Evolutionary conservation across 2,888 invertebrate genomes (phyloP), one percentile per base, ranked within the genome.

Genomic region (Macaria liturata): DNA sequence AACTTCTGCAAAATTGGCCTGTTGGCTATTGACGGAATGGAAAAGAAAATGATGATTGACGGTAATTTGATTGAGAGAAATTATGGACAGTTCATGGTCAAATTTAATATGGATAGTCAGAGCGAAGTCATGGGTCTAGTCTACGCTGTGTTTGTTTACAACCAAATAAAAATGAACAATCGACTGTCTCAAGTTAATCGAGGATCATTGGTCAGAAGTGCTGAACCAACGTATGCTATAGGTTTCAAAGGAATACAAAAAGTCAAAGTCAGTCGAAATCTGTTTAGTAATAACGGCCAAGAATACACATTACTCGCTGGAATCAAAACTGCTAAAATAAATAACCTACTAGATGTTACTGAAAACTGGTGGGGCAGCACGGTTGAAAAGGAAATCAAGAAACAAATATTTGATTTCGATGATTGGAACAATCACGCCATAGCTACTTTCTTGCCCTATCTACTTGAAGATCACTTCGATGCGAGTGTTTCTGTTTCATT

Each of bases 361-460:
- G 96, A 97, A 81, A 99, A 99, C 82, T 99, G 98, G 97, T 99
- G 99, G 99, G 99, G 99, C 8, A 95, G 95, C 3, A 89, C 91
- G 0, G 93, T 95, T 54, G 95, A 96, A 52, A 89, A 87, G 4
- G 93, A 93, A 55, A 99, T 99, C 54, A 94, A 95, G 69, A 93
- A 94, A 51, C 94, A 95, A 76, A 98, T 99, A 73, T 99, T 99
- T 80, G 99, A 99, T 86, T 99, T 99, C 84, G 98, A 99, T 81
- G 99, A 99, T 81, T 99, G 99, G 99, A 99, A 99, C 81, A 97
- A 98, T 83, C 98, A 98, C 81, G 98, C 98, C 0, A 94, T 98
- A 52, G 99, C 98, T 0, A 94, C 95, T 9, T 99, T 96, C 83
- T 93, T 95, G 54, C 99, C 99, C 0, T 99, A 95, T 82, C 93